Evolutionary conservation across 2,888 invertebrate genomes (phyloP).

Genomic region (Cephus rjabovi): DNA sequence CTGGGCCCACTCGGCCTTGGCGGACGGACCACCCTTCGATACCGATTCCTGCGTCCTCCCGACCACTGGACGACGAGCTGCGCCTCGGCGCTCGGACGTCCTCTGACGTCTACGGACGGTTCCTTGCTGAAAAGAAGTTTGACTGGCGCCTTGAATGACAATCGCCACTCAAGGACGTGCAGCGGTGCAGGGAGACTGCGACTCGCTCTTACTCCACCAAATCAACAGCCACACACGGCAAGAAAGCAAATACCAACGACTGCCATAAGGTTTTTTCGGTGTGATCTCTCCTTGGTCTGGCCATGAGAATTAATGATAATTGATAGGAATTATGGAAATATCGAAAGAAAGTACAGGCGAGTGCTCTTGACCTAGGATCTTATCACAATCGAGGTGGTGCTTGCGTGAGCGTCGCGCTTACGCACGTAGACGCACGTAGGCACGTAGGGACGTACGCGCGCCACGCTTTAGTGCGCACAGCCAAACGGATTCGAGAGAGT

Average conservation of each 20-base stretch:
- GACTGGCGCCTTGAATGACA: background rate
- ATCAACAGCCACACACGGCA: background rate
- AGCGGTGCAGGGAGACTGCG: background rate
- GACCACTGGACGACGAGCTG: background rate
- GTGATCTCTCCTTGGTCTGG: background rate
- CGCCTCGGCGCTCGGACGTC: background rate
- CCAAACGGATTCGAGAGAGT: constrained; percentile 29
- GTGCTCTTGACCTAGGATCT: constrained; percentile 41
- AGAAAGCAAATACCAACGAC: background rate
- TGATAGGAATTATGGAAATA: background rate
- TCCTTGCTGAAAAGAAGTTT: background rate
- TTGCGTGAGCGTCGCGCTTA: constrained; percentile 10
- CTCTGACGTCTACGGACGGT: background rate
- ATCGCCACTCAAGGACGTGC: background rate
- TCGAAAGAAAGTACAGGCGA: constrained; percentile 22
- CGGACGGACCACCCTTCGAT: background rate
- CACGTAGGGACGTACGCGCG: background rate
- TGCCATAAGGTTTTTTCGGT: background rate
- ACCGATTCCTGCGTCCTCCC: background rate
- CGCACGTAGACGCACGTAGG: too few species aligned
- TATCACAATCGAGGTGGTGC: constrained; percentile 1
- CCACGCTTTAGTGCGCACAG: constrained; percentile 5
- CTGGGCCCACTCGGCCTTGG: constrained; percentile 1
- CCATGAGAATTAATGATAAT: background rate
- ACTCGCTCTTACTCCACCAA: background rate